A percentile compares a stretch with the other conserved stretches of the same genome.
Evolutionary conservation across 2,113 vertebrate genomes (phyloP).

Genomic region (Panthera leo): DNA sequence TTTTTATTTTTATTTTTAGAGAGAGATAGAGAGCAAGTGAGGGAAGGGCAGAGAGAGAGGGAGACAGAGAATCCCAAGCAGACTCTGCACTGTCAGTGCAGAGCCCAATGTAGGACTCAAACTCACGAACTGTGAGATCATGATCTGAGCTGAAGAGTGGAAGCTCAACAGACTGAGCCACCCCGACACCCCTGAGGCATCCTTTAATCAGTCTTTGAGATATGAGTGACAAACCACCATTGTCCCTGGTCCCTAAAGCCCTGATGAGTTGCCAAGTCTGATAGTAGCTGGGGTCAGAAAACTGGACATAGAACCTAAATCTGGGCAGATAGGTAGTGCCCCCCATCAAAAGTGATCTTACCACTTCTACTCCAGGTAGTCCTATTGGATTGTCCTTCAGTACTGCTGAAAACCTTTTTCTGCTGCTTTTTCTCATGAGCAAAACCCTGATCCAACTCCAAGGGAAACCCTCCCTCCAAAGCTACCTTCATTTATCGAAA

Average conservation of each 20-base stretch:
- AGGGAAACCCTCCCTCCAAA: neutral
- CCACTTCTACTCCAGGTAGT: neutral
- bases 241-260: neutral
- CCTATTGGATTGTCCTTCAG: neutral
- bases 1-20: too few relatives aligned
- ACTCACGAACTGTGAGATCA: too few relatives aligned
- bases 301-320: neutral
- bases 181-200: neutral
- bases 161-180: too few relatives aligned
- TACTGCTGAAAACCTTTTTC: neutral
- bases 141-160: too few relatives aligned
- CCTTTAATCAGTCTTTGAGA: neutral
- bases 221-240: neutral
- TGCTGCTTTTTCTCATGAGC: neutral
- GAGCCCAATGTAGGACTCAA: too few relatives aligned
- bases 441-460: neutral
- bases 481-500: neutral
- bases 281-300: neutral
- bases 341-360: neutral
- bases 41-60: too few relatives aligned
- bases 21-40: too few relatives aligned
- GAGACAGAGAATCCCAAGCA: too few relatives aligned
- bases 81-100: too few relatives aligned
- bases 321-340: neutral
- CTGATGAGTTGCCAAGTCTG: neutral